phyloP scores from a whole-genome alignment of 2,888 invertebrate species.

The Aleiodes leptofemur region DNA sequence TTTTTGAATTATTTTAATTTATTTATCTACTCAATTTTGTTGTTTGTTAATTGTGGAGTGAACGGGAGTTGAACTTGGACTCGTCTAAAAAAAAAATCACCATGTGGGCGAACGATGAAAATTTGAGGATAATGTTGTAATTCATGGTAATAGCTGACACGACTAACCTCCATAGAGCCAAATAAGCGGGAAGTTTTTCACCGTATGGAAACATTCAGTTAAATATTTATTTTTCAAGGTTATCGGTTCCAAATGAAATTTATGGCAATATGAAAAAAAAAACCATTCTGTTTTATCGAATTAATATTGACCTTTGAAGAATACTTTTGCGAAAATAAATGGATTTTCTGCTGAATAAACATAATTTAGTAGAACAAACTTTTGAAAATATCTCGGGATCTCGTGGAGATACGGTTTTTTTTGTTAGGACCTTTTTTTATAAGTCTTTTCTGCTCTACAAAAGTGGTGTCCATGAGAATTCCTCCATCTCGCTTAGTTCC shows the following conservation, averaged over 20 bases:
- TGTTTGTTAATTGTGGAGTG: not conserved
- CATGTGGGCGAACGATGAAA: not conserved
- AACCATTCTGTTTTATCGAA: not conserved
- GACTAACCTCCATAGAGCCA: conserved; percentile 30
- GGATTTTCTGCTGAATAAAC: too few species aligned
- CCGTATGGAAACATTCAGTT: conserved; percentile 2
- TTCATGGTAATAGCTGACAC: conserved; percentile 10
- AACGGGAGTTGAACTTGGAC: not conserved
- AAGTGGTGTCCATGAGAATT: too few species aligned
- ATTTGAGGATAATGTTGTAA: not conserved
- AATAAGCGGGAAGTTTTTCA: conserved; percentile 33
- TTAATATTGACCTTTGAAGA: not conserved
- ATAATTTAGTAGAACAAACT: too few species aligned
- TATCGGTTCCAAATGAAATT: conserved; percentile 4
- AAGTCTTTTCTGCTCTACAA: too few species aligned
- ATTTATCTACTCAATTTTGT: not conserved
- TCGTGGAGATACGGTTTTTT: too few species aligned
- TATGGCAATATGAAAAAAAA: not conserved
- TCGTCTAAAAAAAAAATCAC: not conserved
- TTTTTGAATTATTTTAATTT: not conserved
- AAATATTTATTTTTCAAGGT: conserved; percentile 12
- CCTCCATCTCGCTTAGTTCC: too few species aligned
- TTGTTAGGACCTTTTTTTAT: too few species aligned
- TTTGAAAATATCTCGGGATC: too few species aligned
- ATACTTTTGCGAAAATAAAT: not conserved